Evolutionary conservation across 1,140 invertebrate genomes (phyloP).

Genomic region (Argopecten irradians): DNA sequence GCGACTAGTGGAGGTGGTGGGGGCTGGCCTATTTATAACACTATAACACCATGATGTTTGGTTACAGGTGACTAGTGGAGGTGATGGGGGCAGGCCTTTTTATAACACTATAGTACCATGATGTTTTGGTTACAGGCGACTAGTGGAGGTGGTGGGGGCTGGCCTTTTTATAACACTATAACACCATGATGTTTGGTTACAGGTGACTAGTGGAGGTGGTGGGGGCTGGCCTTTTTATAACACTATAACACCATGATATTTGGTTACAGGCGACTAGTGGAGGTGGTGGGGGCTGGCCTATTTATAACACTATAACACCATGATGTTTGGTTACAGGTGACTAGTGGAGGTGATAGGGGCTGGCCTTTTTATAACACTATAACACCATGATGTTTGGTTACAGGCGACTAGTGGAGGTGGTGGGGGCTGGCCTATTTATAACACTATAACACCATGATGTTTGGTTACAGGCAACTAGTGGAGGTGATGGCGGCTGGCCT

Average conservation of each 20-base stretch:
- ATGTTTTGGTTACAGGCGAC: slow-evolving; percentile 81
- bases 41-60: slow-evolving; percentile 25
- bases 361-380: no score
- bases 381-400: slow-evolving; percentile 40
- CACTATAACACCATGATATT: no score
- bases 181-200: slow-evolving; percentile 43
- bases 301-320: no score
- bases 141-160: slow-evolving; percentile 91
- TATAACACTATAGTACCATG: no score
- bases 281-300: slow-evolving; percentile 95
- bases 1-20: slow-evolving; percentile 90
- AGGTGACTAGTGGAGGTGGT: slow-evolving; percentile 88
- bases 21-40: slow-evolving; percentile 96
- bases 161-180: no score
- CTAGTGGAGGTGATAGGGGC: slow-evolving; percentile 91
- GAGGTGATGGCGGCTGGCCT: slow-evolving; percentile 95
- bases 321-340: slow-evolving; percentile 78
- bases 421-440: slow-evolving; percentile 96
- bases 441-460: no score
- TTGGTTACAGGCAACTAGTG: slow-evolving; percentile 82
- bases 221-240: slow-evolving; percentile 96
- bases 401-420: slow-evolving; percentile 88
- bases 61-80: slow-evolving; percentile 84
- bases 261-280: slow-evolving; percentile 84
- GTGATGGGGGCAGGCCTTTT: slow-evolving; percentile 96